Base-by-base conservation (phyloP, 1,140 invertebrate genomes). In the Leucophenga varia region DNA sequence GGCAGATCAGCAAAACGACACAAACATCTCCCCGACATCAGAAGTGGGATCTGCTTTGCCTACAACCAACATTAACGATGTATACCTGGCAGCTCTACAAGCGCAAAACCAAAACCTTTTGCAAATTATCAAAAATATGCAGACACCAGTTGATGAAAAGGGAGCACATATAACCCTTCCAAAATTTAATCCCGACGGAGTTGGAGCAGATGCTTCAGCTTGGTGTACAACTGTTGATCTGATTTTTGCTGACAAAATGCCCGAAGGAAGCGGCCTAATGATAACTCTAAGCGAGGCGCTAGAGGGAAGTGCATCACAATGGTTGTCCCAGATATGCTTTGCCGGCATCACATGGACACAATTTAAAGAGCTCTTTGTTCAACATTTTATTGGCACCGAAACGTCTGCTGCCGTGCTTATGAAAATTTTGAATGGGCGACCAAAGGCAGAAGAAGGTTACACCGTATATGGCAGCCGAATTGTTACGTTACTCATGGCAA, bases 381-480 rank as follows among this genome's bases (percentile, higher is more conserved):
- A 51, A 34, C 38, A 39, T 18, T 51, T 51, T 35, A 41, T 44
- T 19, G 51, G 47, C 18, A 45, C 46, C 3, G 52, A 54, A 19
- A 49, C 34, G 28, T 38, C 25, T 44, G 36, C 52, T n/a, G 52
- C 38, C 7, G 19, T 44, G 20, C 43, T 52, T 6, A 25, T 52
- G 3, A 49, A 45, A 6, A 18, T 50, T 31, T 47, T 51, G 13
- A 55, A 55, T n/a, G 43, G 41, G 9, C 37, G 34, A 37, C 43
- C 47, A 17, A 46, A 45, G 32, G 10, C 46, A 31, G 47, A 25
- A 45, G 32, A 49, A 18, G 28, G 47, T n/a, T 38, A 25, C 16
- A 14, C 52, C 25, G 34, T 43, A 14, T 50, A 54, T 34, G 47
- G 47, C 31, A 54, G 40, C 21, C 41, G 51, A 3, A 51, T 51